Percentiles rank a stretch among this genome's conserved stretches.
Conservation (phyloP, 1,140 invertebrate genomes). For the Mactra quadrangularis region DNA sequence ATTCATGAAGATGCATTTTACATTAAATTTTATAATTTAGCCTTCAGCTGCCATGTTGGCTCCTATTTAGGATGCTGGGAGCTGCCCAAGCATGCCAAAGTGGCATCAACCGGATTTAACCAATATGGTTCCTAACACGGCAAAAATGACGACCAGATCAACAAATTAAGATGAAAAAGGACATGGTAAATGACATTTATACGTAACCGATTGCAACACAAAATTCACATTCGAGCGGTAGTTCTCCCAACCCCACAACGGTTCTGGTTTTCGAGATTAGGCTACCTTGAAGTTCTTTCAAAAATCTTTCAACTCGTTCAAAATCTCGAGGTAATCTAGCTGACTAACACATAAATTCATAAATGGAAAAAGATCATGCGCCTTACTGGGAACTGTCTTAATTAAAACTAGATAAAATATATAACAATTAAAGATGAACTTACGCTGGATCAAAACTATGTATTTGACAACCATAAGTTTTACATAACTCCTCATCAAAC, state of each 20-base stretch:
- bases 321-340: too few relatives aligned
- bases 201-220: not conserved
- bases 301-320: too few relatives aligned
- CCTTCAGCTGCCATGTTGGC: too few relatives aligned
- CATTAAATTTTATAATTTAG: too few relatives aligned
- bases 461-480: conserved; percentile 13
- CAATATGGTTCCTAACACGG: too few relatives aligned
- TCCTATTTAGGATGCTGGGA: not conserved
- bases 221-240: not conserved
- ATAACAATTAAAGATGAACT: not conserved
- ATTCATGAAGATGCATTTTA: too few relatives aligned
- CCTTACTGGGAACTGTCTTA: not conserved
- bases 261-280: too few relatives aligned
- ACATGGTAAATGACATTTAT: not conserved
- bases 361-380: not conserved
- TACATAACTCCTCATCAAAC: conserved; percentile 30
- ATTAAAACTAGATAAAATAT: not conserved
- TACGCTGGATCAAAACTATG: conserved; percentile 49
- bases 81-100: too few relatives aligned
- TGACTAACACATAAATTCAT: not conserved
- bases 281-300: too few relatives aligned
- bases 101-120: too few relatives aligned
- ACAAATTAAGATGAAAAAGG: not conserved
- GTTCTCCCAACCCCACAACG: too few relatives aligned
- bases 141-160: too few relatives aligned